Base-by-base conservation (phyloP, 2,113 vertebrate genomes). In the Geococcyx californianus region DNA sequence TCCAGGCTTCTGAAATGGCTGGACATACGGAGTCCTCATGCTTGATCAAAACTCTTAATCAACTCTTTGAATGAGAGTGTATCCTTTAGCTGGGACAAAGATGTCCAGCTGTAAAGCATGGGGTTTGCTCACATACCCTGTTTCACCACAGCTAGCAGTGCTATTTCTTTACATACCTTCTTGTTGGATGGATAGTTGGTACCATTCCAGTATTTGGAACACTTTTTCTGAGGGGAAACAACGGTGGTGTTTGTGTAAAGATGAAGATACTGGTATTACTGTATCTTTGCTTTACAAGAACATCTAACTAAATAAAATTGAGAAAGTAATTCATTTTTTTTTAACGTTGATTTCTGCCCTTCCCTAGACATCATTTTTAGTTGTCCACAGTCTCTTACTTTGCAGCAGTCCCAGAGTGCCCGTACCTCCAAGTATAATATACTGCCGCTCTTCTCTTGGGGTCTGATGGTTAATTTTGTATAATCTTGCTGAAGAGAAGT, bases 381-480 rank as follows among this genome's bases (percentile, higher is more conserved):
- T 87, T 95, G 73, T 58, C 74, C 69, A 70, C 47, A 63, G 76
- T 20, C 54, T 79, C 52, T 73, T 26, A 17, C 67, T 91, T 86
- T 14, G 44, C 62, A 79, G 81, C 2, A 10, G 26, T 82, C 77
- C 73, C 89, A 60, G 49, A 25, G n/a, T 6, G 12, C 0, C 0
- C 0, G 0, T 56, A 36, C 64, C 66, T 94, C 4, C 0, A 56
- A 52, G 78, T 26, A 28, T 2, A 68, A 64, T 15, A 0, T 16
- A 23, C 18, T 10, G 8, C 29, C 34, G 29, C 3, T 16, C 10
- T 18, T 60, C 95, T 60, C 10, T 1, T 15, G 77, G 78, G 91
- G 31, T 45, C 56, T 15, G 38, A 52, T 36, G 31, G 38, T 79
- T 91, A 58, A 68, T 84, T 87, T 72, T 73, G 66, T 89, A 84